A percentile compares a stretch with the other conserved stretches of the same genome.
phyloP scores from a whole-genome alignment of 2,888 invertebrate species.

The Automeris io region DNA sequence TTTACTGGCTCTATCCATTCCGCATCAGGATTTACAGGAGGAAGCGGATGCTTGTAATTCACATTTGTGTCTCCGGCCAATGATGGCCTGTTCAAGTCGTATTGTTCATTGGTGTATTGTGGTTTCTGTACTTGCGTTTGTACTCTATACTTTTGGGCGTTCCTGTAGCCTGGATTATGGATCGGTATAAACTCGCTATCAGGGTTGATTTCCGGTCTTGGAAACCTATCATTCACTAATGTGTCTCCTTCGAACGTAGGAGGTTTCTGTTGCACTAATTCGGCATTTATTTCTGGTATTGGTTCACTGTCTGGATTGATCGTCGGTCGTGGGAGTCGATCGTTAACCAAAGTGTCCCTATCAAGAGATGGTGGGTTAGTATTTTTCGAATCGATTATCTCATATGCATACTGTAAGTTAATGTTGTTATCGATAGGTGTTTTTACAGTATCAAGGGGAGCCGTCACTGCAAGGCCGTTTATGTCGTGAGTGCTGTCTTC shows the following conservation, averaged over 20 bases:
- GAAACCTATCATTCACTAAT: constrained; percentile 82
- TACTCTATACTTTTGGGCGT: constrained; percentile 46
- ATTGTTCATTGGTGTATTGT: constrained; percentile 57
- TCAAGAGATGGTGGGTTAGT: constrained; percentile 72
- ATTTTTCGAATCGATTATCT: constrained; percentile 51
- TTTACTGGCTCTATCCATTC: constrained; percentile 77
- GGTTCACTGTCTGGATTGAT: constrained; percentile 83
- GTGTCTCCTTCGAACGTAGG: constrained; percentile 80
- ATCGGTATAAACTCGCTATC: constrained; percentile 80
- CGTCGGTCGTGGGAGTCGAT: constrained; percentile 79
- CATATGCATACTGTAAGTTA: constrained; percentile 74
- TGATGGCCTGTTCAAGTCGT: constrained; percentile 59
- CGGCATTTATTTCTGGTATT: constrained; percentile 46
- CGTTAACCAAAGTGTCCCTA: constrained; percentile 84
- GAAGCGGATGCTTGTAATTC: constrained; percentile 77
- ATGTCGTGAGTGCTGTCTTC: constrained; percentile 67
- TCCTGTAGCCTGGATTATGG: constrained; percentile 60
- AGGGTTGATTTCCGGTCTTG: constrained; percentile 81
- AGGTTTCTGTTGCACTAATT: constrained; percentile 50
- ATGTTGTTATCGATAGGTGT: constrained; percentile 72
- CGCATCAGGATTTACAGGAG: constrained; percentile 75
- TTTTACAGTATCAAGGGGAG: constrained; percentile 60
- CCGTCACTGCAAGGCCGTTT: constrained; percentile 65
- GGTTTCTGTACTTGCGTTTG: constrained; percentile 48
- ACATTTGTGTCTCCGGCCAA: constrained; percentile 70